Percentiles rank a stretch among this genome's conserved stretches.
phyloP scores from a whole-genome alignment of 2,113 vertebrate species.

The Panthera uncia region DNA sequence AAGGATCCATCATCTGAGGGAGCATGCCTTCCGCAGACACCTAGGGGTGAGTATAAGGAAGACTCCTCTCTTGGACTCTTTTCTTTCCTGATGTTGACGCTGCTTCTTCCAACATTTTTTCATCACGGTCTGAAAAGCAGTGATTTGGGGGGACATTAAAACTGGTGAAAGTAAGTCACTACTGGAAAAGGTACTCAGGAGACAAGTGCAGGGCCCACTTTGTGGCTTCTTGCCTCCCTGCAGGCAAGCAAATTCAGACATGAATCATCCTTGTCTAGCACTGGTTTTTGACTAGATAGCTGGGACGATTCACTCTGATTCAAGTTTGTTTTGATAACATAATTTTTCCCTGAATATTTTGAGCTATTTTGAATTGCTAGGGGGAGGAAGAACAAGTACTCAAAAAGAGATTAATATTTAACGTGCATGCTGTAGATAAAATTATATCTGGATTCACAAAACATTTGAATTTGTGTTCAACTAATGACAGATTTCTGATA shows the following conservation, averaged over 20 bases:
- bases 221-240: not conserved
- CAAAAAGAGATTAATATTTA: conserved; percentile 9
- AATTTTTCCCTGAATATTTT: not conserved
- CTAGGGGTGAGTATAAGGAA: not conserved
- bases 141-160: not conserved
- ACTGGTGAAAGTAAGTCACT: not conserved
- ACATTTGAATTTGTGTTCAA: not conserved
- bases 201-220: not conserved
- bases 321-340: not conserved
- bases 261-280: not conserved
- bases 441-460: not conserved
- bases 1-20: not conserved
- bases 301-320: not conserved
- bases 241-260: not conserved
- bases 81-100: not conserved
- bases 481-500: not conserved
- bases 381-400: not conserved
- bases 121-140: not conserved
- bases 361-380: not conserved
- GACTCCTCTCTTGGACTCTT: not conserved
- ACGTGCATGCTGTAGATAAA: not conserved
- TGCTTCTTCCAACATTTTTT: not conserved
- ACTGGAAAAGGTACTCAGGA: not conserved
- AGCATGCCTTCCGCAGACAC: not conserved
- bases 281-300: not conserved